These are phyloP conservation scores for Carduelis carduelis DNA, from an alignment of 2,797 vertebrate species.

Conservation along the genomic window DNA sequence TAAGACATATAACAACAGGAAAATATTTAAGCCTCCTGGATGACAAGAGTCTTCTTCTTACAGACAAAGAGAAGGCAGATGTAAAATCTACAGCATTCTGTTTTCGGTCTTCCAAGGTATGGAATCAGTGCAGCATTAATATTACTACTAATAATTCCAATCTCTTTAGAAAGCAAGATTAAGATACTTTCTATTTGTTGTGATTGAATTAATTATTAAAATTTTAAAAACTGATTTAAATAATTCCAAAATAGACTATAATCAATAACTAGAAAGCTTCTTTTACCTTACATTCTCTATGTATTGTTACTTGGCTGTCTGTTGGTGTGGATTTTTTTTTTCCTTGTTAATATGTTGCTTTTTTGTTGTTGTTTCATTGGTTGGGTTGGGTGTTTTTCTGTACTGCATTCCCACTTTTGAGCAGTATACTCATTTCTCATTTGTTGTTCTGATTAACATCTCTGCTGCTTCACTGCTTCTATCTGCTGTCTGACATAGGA, in stretches of 20 bases:
- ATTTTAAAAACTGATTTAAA: not conserved
- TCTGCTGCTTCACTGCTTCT: not conserved
- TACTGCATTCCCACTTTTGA: not conserved
- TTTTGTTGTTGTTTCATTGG: not conserved
- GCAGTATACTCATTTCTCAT: not conserved
- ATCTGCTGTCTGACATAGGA: not conserved
- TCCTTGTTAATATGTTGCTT: not conserved
- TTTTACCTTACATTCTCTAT: not conserved
- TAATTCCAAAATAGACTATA: not conserved
- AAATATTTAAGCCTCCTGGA: constrained; percentile 92
- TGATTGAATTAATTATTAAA: not conserved
- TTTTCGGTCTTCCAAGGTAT: constrained; percentile 93
- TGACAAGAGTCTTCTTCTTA: constrained; percentile 87
- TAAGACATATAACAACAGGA: constrained; percentile 94
- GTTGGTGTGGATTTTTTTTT: not conserved
- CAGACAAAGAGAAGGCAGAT: constrained; percentile 91
- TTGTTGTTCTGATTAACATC: not conserved
- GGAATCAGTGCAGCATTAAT: not conserved
- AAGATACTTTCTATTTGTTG: not conserved
- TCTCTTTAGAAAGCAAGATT: not conserved
- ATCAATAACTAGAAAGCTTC: not conserved
- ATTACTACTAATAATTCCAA: not conserved
- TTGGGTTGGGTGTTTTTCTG: not conserved
- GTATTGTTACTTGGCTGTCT: not conserved
- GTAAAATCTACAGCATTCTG: constrained; percentile 93